Percentiles rank a stretch among this genome's conserved stretches.
These are phyloP conservation scores for Chamaetylas fuelleborni DNA, from an alignment of 2,113 vertebrate species.

Conservation along the genomic window DNA sequence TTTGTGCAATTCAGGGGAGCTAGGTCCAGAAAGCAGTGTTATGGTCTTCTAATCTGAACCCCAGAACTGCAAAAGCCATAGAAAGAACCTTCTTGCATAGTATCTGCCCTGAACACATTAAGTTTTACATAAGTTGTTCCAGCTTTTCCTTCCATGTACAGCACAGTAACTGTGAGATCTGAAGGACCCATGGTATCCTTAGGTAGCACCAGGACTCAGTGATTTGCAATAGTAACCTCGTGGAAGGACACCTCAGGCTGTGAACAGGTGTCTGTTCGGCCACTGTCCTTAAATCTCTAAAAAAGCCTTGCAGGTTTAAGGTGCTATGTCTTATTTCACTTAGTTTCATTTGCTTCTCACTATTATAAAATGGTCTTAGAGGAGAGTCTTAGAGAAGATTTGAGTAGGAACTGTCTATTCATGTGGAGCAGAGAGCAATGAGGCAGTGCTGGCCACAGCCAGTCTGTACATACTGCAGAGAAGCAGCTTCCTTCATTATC, in stretches of 20 bases:
- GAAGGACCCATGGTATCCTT: background rate
- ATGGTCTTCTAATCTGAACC: background rate
- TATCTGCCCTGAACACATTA: background rate
- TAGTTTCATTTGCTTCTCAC: background rate
- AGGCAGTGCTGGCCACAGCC: background rate
- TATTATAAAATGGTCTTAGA: background rate
- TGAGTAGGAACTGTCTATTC: background rate
- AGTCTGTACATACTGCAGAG: background rate
- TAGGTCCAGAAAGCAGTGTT: background rate
- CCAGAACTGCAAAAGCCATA: background rate
- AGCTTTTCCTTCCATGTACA: background rate
- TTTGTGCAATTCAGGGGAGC: fast-evolving
- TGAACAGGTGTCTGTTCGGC: background rate
- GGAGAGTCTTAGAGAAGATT: background rate
- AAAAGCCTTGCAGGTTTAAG: background rate
- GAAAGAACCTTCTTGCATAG: background rate
- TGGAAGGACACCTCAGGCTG: background rate
- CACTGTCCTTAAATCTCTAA: background rate
- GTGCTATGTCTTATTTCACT: background rate
- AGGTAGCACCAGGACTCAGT: background rate
- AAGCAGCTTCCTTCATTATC: background rate
- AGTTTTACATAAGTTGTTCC: background rate
- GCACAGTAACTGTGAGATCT: background rate
- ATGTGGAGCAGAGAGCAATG: background rate
- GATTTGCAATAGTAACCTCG: background rate